These are phyloP conservation scores for Hyposoter dolosus DNA, from an alignment of 2,888 invertebrate genomes.

Conservation along the genomic window DNA sequence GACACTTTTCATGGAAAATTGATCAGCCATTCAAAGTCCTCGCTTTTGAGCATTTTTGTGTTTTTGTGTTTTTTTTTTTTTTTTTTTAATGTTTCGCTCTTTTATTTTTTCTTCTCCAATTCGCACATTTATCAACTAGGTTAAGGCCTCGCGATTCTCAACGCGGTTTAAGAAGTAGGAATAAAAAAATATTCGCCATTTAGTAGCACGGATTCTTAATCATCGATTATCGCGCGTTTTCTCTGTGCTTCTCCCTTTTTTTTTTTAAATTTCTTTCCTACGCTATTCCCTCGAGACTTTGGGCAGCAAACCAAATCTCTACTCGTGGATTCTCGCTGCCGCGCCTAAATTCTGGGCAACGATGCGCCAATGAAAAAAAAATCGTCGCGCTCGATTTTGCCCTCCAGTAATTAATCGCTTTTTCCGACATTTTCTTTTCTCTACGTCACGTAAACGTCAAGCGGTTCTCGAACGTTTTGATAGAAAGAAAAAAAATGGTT, in stretches of 20 bases:
- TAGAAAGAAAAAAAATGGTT: neutral
- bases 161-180: conserved; percentile 18
- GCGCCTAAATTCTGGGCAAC: neutral
- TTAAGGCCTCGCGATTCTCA: conserved; percentile 41
- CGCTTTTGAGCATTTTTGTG: conserved; percentile 9
- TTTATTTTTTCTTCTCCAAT: neutral
- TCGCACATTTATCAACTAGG: conserved; percentile 20
- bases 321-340: neutral
- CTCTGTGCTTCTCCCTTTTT: conserved; percentile 26
- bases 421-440: neutral
- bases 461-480: neutral
- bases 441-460: neutral
- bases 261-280: neutral
- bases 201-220: conserved; percentile 22
- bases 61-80: too few species aligned
- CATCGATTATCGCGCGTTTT: conserved; percentile 31
- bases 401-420: neutral
- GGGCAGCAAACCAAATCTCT: neutral
- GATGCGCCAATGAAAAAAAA: neutral
- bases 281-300: neutral
- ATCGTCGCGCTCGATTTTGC: neutral
- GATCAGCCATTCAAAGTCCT: conserved; percentile 17
- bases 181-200: conserved; percentile 51
- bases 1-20: conserved; percentile 4
- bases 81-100: neutral